These are phyloP conservation scores for Neodiprion fabricii DNA, from an alignment of 1,140 invertebrate genomes.

Conservation along the genomic window DNA sequence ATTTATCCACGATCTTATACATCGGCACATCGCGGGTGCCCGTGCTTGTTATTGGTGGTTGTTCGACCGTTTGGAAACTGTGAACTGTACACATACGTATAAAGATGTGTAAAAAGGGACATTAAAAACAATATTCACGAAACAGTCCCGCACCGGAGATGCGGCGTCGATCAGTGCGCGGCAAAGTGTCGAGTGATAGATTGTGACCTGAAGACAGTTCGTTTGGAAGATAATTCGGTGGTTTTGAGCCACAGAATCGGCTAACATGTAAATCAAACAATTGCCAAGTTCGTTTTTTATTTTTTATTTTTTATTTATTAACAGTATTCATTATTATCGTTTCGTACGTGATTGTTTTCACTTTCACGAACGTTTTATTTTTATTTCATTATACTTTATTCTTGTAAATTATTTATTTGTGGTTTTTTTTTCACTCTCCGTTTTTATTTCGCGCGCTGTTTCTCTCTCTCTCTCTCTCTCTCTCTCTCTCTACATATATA, in stretches of 20 bases:
- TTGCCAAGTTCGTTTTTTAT: constrained; percentile 16
- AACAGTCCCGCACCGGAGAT: background rate
- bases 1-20: no score
- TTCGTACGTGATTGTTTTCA: background rate
- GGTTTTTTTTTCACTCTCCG: no score
- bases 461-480: background rate
- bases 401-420: background rate
- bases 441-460: no score
- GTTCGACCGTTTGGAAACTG: no score
- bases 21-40: no score
- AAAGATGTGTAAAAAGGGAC: background rate
- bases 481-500: background rate
- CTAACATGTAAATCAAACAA: constrained; percentile 26
- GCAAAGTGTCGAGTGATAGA: constrained; percentile 14
- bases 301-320: constrained; percentile 7
- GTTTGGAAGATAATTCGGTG: background rate
- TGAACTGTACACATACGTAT: background rate
- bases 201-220: constrained; percentile 15
- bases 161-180: constrained; percentile 5
- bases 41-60: no score
- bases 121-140: background rate
- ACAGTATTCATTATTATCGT: background rate
- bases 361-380: no score
- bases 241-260: background rate
- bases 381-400: background rate